phyloP scores from a whole-genome alignment of 2,888 invertebrate species.

The Limnephilus auricula region DNA sequence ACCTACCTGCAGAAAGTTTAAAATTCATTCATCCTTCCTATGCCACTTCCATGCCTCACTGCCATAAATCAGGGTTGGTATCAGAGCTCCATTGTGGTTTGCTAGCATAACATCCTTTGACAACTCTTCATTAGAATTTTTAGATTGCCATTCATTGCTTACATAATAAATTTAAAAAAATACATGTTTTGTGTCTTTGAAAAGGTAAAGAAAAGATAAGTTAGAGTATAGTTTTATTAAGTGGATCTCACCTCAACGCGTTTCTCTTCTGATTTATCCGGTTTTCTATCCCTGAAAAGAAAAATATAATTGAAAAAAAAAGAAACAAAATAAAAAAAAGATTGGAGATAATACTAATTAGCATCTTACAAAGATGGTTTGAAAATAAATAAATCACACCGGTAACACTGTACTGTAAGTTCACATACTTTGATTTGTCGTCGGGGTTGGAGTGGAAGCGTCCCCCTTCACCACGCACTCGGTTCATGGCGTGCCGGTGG shows the following conservation, averaged over 20 bases:
- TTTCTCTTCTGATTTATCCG: conserved; percentile 37
- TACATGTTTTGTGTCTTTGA: neutral
- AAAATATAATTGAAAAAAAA: conserved; percentile 15
- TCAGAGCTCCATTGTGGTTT: neutral
- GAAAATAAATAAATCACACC: neutral
- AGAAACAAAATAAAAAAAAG: conserved; percentile 19
- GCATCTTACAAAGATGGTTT: neutral
- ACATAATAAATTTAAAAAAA: neutral
- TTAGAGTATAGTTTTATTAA: neutral
- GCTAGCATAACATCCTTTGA: neutral
- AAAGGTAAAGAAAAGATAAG: neutral
- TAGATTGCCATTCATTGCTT: neutral
- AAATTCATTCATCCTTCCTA: too few species aligned
- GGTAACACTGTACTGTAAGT: neutral
- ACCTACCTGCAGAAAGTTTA: too few species aligned
- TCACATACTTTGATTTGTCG: conserved; percentile 65
- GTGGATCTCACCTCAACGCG: conserved; percentile 21
- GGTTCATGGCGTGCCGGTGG: conserved; percentile 98
- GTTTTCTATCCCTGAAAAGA: conserved; percentile 46
- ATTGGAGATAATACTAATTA: neutral
- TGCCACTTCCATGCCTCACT: too few species aligned
- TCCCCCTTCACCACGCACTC: conserved; percentile 97
- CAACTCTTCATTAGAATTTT: neutral
- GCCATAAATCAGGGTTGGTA: neutral
- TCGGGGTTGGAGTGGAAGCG: conserved; percentile 89